Base-by-base conservation (phyloP, 2,888 invertebrate genomes). In the Drosophila kanekoi region DNA sequence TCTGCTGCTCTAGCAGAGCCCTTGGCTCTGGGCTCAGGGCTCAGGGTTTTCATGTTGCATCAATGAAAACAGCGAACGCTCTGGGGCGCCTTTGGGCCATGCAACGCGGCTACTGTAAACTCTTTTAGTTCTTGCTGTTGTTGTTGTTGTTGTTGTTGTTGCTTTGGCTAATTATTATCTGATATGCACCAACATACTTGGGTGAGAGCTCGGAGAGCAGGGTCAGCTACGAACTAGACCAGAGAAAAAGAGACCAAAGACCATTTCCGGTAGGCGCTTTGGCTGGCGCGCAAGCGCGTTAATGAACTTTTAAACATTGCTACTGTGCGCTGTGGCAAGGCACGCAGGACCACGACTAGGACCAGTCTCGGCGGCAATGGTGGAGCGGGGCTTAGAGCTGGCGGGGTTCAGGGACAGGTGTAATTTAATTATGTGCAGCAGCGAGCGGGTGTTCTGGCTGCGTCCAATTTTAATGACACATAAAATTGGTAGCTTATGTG, bases 401-500 rank as follows among this genome's bases (percentile, higher is more conserved):
- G 23, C 37, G 49, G 53, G 35, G 63, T 60, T 47, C 52, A 74
- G 73, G 77, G 89, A 89, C 87, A 87, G 87, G 87, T 87, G 87
- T 89, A 87, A 87, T 89, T 88, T 87, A 89, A 87, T 87, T 89
- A 87, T 88, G 84, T 48, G 49, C 63, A 35, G 57, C 41, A 52
- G 43, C 37, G 43, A 52, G 60, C 33, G 61, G 49, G 53, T 52
- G 64, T 65, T 53, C 62, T 68, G 59, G 69, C 63, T 63, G 82
- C 78, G 87, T 87, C 81, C 81, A 81, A 84, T 90, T 90, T 89
- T 89, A 89, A 89, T 89, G 89, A 81, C 86, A 89, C 89, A 89
- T 90, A 81, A 88, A 88, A 90, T 88, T 88, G 88, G 88, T 90
- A 89, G 90, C 89, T 88, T 88, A 90, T 81, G 87, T 76, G 75